phyloP scores from a whole-genome alignment of 37 sponge, comb jelly and placozoan genomes.

The Aplysina aerophoba region DNA sequence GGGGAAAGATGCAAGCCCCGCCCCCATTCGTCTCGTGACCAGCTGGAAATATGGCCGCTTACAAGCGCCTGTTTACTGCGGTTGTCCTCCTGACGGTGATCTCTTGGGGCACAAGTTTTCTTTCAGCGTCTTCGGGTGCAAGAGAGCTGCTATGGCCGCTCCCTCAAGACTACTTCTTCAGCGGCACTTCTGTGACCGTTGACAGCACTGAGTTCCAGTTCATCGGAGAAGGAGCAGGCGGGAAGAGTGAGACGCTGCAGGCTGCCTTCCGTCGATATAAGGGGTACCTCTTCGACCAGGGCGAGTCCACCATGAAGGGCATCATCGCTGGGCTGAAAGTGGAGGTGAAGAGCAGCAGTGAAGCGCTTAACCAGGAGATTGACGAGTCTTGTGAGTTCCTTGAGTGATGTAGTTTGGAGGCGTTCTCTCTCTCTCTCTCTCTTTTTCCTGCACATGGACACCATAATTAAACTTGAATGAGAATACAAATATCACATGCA shows the following conservation, averaged over 20 bases:
- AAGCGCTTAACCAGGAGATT: conserved; percentile 49
- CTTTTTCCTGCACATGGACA: no score
- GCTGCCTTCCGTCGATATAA: neutral
- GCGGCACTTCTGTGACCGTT: neutral
- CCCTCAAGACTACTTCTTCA: neutral
- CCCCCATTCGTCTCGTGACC: no score
- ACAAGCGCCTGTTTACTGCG: no score
- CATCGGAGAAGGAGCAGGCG: neutral
- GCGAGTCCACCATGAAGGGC: neutral
- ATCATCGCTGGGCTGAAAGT: conserved; percentile 38
- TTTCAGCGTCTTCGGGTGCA: neutral
- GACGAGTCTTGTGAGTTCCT: conserved; percentile 69
- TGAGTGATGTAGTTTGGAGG: no score
- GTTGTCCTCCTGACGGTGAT: neutral
- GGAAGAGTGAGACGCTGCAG: neutral
- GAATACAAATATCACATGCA: no score
- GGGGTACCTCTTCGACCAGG: neutral
- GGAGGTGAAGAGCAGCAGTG: conserved; percentile 40
- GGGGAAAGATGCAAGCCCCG: no score
- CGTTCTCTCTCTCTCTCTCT: no score
- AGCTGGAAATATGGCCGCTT: no score
- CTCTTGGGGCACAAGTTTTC: neutral
- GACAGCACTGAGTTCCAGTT: neutral
- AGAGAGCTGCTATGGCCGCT: conserved; percentile 21
- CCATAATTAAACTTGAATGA: neutral